Conservation (phyloP, 2,797 vertebrate genomes). For the Phrynocephalus vlangalii region DNA sequence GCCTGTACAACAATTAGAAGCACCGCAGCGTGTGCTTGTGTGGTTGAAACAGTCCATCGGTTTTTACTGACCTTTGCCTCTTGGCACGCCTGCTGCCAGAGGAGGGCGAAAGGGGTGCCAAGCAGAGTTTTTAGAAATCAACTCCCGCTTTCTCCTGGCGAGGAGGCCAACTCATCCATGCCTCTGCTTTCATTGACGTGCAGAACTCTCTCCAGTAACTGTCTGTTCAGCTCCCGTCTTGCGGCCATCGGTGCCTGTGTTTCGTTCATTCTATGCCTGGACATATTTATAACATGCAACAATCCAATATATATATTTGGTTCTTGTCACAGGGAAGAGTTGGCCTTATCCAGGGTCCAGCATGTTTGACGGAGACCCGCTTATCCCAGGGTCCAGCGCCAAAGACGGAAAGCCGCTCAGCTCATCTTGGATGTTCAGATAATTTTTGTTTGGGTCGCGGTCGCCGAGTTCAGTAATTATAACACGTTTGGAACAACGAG, state of each 20-base stretch:
- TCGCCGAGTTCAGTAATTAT: conserved; percentile 75
- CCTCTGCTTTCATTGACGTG: conserved; percentile 13
- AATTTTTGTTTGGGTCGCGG: conserved; percentile 6
- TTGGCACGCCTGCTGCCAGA: conserved; percentile 1
- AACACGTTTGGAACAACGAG: conserved; percentile 74
- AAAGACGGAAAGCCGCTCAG: conserved; percentile 41
- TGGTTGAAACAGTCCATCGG: neutral
- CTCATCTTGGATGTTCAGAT: conserved; percentile 68
- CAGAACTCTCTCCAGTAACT: conserved; percentile 30
- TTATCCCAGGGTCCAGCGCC: conserved; percentile 26
- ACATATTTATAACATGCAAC: conserved; percentile 34
- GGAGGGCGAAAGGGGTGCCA: neutral
- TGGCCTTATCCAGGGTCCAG: conserved; percentile 34
- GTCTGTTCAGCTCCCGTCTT: neutral
- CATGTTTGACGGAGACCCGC: conserved; percentile 50
- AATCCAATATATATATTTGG: conserved; percentile 30
- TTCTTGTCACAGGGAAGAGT: conserved; percentile 10
- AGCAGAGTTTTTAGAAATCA: neutral
- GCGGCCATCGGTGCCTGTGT: conserved; percentile 22
- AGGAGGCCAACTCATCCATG: conserved; percentile 1
- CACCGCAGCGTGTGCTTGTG: neutral
- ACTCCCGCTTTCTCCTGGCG: neutral
- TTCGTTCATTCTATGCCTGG: conserved; percentile 17
- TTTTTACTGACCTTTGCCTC: neutral
- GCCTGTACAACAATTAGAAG: neutral